Conservation (phyloP, 2,113 vertebrate species). For the Xerus inauris region DNA sequence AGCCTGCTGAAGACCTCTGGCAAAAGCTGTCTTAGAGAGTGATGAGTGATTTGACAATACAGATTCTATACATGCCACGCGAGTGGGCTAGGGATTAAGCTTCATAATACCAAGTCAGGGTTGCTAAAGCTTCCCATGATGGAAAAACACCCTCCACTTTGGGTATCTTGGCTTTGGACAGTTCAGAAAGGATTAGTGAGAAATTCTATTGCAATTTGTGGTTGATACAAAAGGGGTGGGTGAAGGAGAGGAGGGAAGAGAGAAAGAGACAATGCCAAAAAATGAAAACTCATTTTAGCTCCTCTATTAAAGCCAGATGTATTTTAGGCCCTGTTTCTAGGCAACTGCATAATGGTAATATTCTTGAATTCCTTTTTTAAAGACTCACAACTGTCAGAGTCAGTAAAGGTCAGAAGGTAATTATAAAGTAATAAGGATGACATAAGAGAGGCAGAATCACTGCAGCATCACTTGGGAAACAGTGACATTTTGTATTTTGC, state of each 20-base stretch:
- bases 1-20: background rate
- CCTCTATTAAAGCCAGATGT: constrained; percentile 73
- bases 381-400: constrained; percentile 75
- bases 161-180: constrained; percentile 36
- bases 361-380: constrained; percentile 69
- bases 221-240: constrained; percentile 36
- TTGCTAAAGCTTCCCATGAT: constrained; percentile 27
- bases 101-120: constrained; percentile 36
- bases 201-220: constrained; percentile 49
- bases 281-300: constrained; percentile 71
- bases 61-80: background rate
- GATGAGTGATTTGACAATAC: background rate
- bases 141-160: constrained; percentile 33
- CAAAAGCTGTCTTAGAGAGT: background rate
- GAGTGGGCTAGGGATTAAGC: background rate
- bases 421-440: constrained; percentile 75
- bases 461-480: background rate
- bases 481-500: constrained; percentile 13
- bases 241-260: background rate
- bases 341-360: constrained; percentile 52
- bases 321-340: constrained; percentile 58
- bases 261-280: constrained; percentile 74
- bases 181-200: constrained; percentile 67
- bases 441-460: constrained; percentile 22
- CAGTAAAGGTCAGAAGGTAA: constrained; percentile 66